Evolutionary conservation across 1,140 invertebrate species (phyloP).

Genomic region (Drosophila orena): DNA sequence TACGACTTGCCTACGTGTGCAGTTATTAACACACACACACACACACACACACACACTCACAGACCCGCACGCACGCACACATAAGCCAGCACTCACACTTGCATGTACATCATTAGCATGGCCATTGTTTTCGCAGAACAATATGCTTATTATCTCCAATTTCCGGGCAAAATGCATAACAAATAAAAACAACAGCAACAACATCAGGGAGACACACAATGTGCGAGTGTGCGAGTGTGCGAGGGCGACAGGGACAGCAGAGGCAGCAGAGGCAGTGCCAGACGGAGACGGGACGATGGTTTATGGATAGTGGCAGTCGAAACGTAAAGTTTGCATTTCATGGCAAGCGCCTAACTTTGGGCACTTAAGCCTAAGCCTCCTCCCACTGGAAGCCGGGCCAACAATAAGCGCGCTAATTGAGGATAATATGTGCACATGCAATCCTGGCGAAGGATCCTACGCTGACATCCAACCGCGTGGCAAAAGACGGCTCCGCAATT

Average conservation of each 20-base stretch:
- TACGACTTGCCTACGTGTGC: constrained; percentile 40
- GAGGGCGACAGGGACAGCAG: neutral
- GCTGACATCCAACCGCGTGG: constrained; percentile 21
- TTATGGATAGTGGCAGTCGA: constrained; percentile 61
- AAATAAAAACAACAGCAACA: constrained; percentile 76
- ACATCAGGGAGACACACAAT: neutral
- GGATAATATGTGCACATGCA: constrained; percentile 64
- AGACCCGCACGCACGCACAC: neutral
- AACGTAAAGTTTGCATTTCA: constrained; percentile 76
- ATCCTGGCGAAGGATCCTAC: constrained; percentile 16
- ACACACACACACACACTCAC: neutral
- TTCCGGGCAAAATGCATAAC: constrained; percentile 81
- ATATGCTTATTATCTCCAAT: constrained; percentile 82
- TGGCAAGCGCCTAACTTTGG: constrained; percentile 74
- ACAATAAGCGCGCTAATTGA: constrained; percentile 79
- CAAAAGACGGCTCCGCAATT: constrained; percentile 21
- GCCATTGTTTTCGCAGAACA: constrained; percentile 79
- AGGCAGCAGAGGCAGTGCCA: constrained; percentile 7
- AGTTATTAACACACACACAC: constrained; percentile 47
- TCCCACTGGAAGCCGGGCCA: constrained; percentile 58
- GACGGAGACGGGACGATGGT: constrained; percentile 26
- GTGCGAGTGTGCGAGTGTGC: too few relatives aligned
- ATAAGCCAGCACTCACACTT: constrained; percentile 6
- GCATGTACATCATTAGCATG: constrained; percentile 74
- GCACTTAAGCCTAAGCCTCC: constrained; percentile 73